These are phyloP conservation scores for Malurus cyaneus DNA, from an alignment of 2,113 vertebrate genomes.

Conservation along the genomic window DNA sequence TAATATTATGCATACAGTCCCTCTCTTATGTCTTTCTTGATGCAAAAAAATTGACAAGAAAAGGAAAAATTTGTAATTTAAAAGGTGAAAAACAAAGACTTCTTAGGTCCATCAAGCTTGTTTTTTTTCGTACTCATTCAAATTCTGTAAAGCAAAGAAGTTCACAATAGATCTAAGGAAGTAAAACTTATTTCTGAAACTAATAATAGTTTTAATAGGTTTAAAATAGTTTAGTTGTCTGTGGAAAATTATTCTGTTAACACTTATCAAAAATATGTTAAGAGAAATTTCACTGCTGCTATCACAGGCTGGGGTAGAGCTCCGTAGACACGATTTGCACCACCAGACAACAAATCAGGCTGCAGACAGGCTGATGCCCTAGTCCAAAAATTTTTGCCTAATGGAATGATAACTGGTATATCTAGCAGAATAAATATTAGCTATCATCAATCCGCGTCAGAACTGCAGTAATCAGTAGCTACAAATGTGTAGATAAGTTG, in stretches of 20 bases:
- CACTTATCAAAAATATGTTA: not conserved
- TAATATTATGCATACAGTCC: not conserved
- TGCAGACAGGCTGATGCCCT: not conserved
- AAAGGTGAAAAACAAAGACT: not conserved
- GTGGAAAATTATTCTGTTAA: not conserved
- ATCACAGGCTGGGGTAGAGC: rapidly evolving
- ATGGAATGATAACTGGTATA: not conserved
- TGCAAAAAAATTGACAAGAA: not conserved
- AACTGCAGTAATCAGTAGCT: no score
- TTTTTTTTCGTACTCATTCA: not conserved
- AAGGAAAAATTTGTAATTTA: not conserved
- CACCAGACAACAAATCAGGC: not conserved
- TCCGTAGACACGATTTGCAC: no score
- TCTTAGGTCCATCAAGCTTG: not conserved
- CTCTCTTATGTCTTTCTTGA: not conserved
- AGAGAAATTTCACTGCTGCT: not conserved
- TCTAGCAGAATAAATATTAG: not conserved
- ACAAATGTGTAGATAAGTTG: not conserved
- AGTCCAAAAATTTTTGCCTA: not conserved
- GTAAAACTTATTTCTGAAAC: not conserved
- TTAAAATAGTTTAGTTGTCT: not conserved
- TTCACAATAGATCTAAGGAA: not conserved
- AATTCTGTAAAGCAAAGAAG: not conserved
- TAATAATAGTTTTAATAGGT: not conserved
- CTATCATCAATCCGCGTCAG: not conserved